Percentiles rank a stretch among this genome's conserved stretches.
Conservation (phyloP, 2,888 invertebrate genomes). For the Dryadula phaetusa region DNA sequence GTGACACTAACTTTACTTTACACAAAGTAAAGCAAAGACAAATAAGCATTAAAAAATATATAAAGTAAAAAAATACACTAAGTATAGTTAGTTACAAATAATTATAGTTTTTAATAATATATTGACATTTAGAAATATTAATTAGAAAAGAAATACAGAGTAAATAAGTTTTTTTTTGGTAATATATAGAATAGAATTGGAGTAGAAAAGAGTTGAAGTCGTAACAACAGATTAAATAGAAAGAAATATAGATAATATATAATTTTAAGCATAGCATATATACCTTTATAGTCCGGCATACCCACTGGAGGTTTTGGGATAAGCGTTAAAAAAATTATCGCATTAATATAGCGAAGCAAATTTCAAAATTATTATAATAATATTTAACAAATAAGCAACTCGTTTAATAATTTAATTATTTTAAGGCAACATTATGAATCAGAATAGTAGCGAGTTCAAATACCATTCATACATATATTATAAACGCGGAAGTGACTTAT, state of each 20-base stretch:
- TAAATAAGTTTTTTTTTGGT: no score
- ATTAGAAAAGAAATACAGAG: not conserved
- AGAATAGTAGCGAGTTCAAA: no score
- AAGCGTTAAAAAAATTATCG: slow-evolving; percentile 31
- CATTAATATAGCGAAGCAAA: slow-evolving; percentile 19
- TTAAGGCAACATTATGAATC: no score
- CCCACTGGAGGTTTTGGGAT: slow-evolving; percentile 62
- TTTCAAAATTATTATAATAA: not conserved
- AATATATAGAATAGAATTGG: not conserved
- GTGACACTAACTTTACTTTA: no score
- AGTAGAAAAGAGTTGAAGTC: not conserved
- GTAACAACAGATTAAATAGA: not conserved
- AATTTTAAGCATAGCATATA: slow-evolving; percentile 36
- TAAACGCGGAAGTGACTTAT: no score
- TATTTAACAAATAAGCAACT: no score
- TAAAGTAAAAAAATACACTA: not conserved
- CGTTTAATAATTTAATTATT: no score
- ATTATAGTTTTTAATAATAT: not conserved
- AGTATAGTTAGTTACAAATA: slow-evolving; percentile 9
- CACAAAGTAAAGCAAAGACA: not conserved
- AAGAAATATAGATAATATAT: slow-evolving; percentile 17
- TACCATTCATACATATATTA: no score
- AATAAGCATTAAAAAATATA: not conserved
- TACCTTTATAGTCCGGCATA: slow-evolving; percentile 83
- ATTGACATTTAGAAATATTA: not conserved